These are phyloP conservation scores for Tetramorium bicarinatum DNA, from an alignment of 2,888 invertebrate genomes.

Conservation along the genomic window DNA sequence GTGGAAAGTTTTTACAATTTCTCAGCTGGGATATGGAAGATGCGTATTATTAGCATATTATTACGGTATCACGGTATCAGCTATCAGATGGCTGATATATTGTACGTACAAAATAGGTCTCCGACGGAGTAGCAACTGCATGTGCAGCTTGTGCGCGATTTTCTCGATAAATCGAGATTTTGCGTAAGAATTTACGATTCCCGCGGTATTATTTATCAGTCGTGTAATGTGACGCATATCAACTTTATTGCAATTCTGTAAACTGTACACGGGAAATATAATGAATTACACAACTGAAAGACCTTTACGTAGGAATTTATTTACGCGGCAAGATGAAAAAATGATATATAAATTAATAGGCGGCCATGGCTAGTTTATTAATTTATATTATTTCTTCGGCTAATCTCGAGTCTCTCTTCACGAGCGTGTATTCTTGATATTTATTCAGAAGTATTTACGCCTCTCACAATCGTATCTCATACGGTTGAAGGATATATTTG, in stretches of 20 bases:
- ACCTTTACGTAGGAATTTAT: constrained; percentile 33
- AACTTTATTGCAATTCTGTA: constrained; percentile 18
- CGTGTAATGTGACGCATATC: not conserved
- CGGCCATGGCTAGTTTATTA: not conserved
- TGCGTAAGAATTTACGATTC: constrained; percentile 9
- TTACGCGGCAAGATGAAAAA: not conserved
- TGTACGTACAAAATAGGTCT: constrained; percentile 14
- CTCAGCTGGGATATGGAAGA: not conserved
- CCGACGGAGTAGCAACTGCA: not conserved
- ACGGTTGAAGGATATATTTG: not conserved
- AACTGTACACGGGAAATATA: not conserved
- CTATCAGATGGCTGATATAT: constrained; percentile 38
- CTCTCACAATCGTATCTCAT: not conserved
- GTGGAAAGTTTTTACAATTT: constrained; percentile 19
- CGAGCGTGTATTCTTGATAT: not conserved
- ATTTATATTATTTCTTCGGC: constrained; percentile 11
- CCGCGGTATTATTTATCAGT: constrained; percentile 25
- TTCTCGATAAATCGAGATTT: constrained; percentile 30
- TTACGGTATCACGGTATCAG: constrained; percentile 20
- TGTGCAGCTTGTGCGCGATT: not conserved
- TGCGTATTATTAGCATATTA: constrained; percentile 7
- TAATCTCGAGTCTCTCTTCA: not conserved
- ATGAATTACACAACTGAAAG: constrained; percentile 21
- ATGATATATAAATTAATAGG: constrained; percentile 11
- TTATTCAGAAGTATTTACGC: constrained; percentile 12